Evolutionary conservation across 2,888 invertebrate genomes (phyloP).

Genomic region (Tromatobia lineatoria): DNA sequence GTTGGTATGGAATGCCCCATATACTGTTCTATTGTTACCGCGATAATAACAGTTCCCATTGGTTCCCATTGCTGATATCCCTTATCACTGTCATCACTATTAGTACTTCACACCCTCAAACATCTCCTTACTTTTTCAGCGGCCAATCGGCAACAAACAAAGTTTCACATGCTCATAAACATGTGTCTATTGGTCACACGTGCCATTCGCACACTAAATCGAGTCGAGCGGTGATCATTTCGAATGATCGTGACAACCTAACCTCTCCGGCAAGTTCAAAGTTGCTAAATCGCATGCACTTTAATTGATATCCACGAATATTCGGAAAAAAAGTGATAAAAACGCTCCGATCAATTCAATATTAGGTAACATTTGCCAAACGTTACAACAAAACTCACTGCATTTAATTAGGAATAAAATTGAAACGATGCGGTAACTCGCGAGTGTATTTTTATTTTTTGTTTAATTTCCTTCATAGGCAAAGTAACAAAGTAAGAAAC

Average conservation of each 20-base stretch:
- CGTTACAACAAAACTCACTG: neutral
- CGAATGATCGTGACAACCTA: neutral
- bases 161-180: neutral
- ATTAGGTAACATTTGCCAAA: neutral
- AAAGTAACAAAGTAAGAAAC: neutral
- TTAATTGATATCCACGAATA: neutral
- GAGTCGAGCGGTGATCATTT: neutral
- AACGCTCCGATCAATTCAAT: neutral
- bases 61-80: neutral
- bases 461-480: neutral
- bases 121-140: neutral
- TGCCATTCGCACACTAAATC: neutral
- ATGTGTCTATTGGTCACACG: neutral
- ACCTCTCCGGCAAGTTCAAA: conserved; percentile 19
- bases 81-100: neutral
- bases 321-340: neutral
- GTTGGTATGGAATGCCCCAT: no score
- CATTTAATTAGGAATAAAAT: neutral
- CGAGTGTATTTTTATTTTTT: neutral
- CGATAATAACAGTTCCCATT: neutral
- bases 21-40: neutral
- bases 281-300: neutral
- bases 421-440: conserved; percentile 8
- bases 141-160: neutral
- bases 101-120: neutral